These are phyloP conservation scores for Tupiocoris notatus DNA, from an alignment of 2,888 invertebrate species.

Conservation along the genomic window DNA sequence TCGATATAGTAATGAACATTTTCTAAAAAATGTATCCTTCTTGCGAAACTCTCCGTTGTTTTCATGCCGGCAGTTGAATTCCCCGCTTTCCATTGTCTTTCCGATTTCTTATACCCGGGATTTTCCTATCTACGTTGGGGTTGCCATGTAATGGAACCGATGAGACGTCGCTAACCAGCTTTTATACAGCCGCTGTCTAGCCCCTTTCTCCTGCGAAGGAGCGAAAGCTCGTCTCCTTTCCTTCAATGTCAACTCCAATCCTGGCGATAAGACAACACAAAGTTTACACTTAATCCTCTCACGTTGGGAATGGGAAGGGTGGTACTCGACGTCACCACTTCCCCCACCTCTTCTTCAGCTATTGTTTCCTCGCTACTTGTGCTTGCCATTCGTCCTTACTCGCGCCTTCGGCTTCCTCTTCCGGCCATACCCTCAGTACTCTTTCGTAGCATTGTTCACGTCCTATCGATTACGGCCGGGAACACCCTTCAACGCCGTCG, in stretches of 20 bases:
- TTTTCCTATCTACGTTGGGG: neutral
- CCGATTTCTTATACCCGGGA: neutral
- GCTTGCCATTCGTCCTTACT: neutral
- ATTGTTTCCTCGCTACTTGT: conserved; percentile 17
- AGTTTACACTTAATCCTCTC: conserved; percentile 41
- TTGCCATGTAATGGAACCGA: neutral
- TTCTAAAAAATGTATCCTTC: too few species aligned
- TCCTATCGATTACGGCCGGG: conserved; percentile 29
- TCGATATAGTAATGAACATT: too few species aligned
- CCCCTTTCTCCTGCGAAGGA: neutral
- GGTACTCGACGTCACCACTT: neutral
- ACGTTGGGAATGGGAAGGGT: neutral
- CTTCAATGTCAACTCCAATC: conserved; percentile 41
- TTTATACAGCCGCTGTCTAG: conserved; percentile 16
- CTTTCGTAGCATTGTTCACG: conserved; percentile 20
- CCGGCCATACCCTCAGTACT: neutral
- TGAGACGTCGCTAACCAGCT: conserved; percentile 22
- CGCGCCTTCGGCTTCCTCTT: neutral
- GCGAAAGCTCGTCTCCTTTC: conserved; percentile 27
- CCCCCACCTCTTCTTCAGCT: neutral
- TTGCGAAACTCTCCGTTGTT: too few species aligned
- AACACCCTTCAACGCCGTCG: conserved; percentile 9
- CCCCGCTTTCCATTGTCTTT: neutral
- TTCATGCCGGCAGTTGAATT: too few species aligned
- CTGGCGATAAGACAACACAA: conserved; percentile 42